Conservation (phyloP, 1,140 invertebrate genomes). For the Monomorium pharaonis region DNA sequence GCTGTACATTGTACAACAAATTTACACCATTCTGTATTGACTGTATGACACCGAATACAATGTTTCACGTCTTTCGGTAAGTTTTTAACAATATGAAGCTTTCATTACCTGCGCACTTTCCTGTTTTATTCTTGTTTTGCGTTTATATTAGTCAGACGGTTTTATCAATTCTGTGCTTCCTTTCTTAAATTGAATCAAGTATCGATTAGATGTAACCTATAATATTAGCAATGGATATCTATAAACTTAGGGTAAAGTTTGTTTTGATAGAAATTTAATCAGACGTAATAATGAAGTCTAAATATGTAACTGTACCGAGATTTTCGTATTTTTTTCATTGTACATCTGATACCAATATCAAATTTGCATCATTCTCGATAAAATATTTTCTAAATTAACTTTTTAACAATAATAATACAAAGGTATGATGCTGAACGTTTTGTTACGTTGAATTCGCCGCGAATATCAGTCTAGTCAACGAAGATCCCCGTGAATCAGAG, state of each 20-base stretch:
- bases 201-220: neutral
- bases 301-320: neutral
- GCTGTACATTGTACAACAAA: neutral
- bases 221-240: neutral
- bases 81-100: neutral
- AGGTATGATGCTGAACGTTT: neutral
- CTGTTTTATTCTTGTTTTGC: neutral
- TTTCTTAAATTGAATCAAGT: neutral
- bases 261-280: neutral
- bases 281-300: too few species aligned
- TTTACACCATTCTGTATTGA: neutral
- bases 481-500: constrained; percentile 45
- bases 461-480: neutral
- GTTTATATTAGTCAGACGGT: neutral
- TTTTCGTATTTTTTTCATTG: neutral
- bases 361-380: neutral
- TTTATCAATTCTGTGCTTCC: neutral
- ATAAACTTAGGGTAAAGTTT: neutral
- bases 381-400: neutral
- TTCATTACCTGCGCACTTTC: neutral
- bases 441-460: neutral
- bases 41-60: neutral
- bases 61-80: constrained; percentile 5
- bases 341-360: neutral
- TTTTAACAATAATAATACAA: neutral